These are phyloP conservation scores for Eurois occulta DNA, from an alignment of 2,888 invertebrate genomes.

Conservation along the genomic window DNA sequence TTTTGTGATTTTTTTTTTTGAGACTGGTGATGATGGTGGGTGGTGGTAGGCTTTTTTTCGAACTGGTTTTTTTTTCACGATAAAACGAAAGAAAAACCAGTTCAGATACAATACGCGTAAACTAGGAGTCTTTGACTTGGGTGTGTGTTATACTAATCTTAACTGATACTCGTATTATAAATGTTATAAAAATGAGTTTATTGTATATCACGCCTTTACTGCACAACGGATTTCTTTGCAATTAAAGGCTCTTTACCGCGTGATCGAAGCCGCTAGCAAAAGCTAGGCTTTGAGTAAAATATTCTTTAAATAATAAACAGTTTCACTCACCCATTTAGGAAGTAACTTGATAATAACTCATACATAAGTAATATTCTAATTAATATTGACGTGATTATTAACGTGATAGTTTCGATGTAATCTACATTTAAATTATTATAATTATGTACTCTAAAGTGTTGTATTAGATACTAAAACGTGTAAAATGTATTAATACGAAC, in stretches of 20 bases:
- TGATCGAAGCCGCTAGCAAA: neutral
- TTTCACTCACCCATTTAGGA: neutral
- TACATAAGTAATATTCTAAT: constrained; percentile 10
- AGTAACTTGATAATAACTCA: constrained; percentile 5
- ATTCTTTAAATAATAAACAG: neutral
- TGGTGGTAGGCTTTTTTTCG: neutral
- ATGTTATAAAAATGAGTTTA: too few species aligned
- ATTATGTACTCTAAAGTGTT: constrained; percentile 32
- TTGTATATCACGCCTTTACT: too few species aligned
- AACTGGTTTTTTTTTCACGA: neutral
- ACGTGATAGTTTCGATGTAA: constrained; percentile 25
- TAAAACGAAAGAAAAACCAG: too few species aligned
- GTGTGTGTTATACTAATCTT: neutral
- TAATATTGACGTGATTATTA: constrained; percentile 24
- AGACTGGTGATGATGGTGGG: too few species aligned
- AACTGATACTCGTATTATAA: too few species aligned
- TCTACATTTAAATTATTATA: constrained; percentile 35
- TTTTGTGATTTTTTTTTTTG: too few species aligned
- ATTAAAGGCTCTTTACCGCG: neutral
- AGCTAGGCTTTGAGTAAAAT: neutral
- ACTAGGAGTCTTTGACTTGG: too few species aligned
- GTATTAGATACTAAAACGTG: constrained; percentile 5
- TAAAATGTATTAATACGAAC: neutral
- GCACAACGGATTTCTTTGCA: too few species aligned
- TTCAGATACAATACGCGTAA: too few species aligned